These are phyloP conservation scores for Tribolium madens DNA, from an alignment of 1,140 invertebrate species.

Conservation along the genomic window DNA sequence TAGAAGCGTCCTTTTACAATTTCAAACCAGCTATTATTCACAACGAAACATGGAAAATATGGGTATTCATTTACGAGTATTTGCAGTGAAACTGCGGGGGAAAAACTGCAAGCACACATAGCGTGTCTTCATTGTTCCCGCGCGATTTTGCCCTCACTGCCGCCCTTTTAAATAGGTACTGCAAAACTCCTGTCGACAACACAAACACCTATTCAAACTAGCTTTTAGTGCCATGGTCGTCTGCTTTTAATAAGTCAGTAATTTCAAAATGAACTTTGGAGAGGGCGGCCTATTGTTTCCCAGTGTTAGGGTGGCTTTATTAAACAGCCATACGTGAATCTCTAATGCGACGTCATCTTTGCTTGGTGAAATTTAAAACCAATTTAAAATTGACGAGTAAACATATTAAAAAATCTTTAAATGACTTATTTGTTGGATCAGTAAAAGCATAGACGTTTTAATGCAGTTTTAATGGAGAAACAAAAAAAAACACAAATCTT, in stretches of 20 bases:
- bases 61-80: constrained; percentile 24
- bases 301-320: constrained; percentile 32
- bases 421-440: constrained; percentile 5
- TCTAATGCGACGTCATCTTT: neutral
- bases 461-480: neutral
- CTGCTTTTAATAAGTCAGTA: constrained; percentile 44
- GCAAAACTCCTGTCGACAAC: constrained; percentile 34
- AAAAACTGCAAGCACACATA: constrained; percentile 31
- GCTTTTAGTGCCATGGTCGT: constrained; percentile 42
- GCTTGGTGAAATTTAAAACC: neutral
- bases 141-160: constrained; percentile 16
- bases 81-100: constrained; percentile 5
- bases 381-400: neutral
- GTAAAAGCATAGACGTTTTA: neutral
- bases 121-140: constrained; percentile 27
- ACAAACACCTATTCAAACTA: constrained; percentile 46
- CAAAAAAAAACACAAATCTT: no score
- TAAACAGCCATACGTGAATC: constrained; percentile 32
- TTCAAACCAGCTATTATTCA: constrained; percentile 24
- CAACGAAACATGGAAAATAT: constrained; percentile 3
- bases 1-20: neutral
- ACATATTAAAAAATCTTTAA: constrained; percentile 13
- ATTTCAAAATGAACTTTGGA: constrained; percentile 43
- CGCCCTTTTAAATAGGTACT: constrained; percentile 20
- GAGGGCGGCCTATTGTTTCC: constrained; percentile 28